These are phyloP conservation scores for Trisateles emortualis DNA, from an alignment of 2,888 invertebrate species.

Conservation along the genomic window DNA sequence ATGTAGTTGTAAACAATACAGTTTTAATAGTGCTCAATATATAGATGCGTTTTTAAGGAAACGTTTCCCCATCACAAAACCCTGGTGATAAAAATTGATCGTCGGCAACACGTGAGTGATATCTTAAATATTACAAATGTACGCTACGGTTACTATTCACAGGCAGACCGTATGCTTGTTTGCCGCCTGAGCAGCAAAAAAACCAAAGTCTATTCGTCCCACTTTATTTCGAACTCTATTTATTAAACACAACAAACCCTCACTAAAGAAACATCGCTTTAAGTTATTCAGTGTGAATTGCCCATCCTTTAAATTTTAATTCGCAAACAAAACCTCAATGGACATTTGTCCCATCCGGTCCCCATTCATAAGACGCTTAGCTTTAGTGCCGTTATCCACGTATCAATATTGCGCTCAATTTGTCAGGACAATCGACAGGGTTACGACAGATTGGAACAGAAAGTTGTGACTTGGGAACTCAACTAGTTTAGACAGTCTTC, in stretches of 20 bases:
- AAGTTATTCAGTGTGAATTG: conserved; percentile 30
- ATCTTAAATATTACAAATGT: no score
- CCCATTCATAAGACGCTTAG: conserved; percentile 50
- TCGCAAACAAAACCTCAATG: conserved; percentile 56
- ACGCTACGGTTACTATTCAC: no score
- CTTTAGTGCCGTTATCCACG: conserved; percentile 22
- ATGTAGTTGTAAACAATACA: no score
- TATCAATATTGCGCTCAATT: not conserved
- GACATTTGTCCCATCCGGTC: conserved; percentile 54
- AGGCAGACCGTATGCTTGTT: no score
- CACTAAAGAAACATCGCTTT: conserved; percentile 29
- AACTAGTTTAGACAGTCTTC: not conserved
- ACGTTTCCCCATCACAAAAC: no score
- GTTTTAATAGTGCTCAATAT: no score
- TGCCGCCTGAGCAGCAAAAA: no score
- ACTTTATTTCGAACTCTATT: conserved; percentile 8
- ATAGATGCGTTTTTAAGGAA: no score
- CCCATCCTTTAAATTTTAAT: conserved; percentile 57
- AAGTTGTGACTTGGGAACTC: not conserved
- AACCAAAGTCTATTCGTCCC: conserved; percentile 8
- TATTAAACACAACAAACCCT: conserved; percentile 12
- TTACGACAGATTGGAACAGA: not conserved
- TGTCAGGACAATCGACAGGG: not conserved
- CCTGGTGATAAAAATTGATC: no score
- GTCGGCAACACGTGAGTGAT: no score